Evolutionary conservation across 2,797 vertebrate genomes (phyloP).

Genomic region (Rallus crepitans): DNA sequence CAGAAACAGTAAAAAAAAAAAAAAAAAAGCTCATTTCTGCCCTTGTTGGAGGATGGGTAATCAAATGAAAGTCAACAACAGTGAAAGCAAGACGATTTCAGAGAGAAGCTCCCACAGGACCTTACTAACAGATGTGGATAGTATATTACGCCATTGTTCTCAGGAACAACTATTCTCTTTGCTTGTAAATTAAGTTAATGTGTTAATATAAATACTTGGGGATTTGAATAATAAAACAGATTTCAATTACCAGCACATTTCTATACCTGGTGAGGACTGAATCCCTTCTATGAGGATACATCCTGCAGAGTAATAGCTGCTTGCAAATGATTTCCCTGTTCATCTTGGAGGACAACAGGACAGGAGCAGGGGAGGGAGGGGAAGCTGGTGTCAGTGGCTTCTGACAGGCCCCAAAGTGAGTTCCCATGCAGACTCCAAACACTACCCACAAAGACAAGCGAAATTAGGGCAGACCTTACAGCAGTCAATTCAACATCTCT

Average conservation of each 20-base stretch:
- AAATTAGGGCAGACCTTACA: neutral
- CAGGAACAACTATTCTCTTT: conserved; percentile 19
- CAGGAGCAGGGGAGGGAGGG: neutral
- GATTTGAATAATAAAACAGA: conserved; percentile 38
- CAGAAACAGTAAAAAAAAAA: neutral
- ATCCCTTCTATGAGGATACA: neutral
- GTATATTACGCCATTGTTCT: neutral
- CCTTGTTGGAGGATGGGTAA: neutral
- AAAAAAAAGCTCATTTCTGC: neutral
- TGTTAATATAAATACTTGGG: neutral
- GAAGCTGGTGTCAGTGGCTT: neutral
- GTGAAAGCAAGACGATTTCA: neutral
- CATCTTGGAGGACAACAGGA: neutral
- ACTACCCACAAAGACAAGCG: neutral
- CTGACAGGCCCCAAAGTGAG: neutral
- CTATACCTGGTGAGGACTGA: neutral
- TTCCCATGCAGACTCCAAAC: neutral
- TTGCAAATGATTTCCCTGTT: neutral
- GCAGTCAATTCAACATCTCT: neutral
- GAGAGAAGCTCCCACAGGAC: conserved; percentile 9
- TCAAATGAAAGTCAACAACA: conserved; percentile 30
- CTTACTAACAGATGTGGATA: conserved; percentile 1
- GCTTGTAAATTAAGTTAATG: conserved; percentile 36
- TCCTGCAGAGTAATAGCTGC: neutral
- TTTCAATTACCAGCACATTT: conserved; percentile 14